phyloP scores from a whole-genome alignment of 2,888 invertebrate species.

The Siphlonurus alternatus region DNA sequence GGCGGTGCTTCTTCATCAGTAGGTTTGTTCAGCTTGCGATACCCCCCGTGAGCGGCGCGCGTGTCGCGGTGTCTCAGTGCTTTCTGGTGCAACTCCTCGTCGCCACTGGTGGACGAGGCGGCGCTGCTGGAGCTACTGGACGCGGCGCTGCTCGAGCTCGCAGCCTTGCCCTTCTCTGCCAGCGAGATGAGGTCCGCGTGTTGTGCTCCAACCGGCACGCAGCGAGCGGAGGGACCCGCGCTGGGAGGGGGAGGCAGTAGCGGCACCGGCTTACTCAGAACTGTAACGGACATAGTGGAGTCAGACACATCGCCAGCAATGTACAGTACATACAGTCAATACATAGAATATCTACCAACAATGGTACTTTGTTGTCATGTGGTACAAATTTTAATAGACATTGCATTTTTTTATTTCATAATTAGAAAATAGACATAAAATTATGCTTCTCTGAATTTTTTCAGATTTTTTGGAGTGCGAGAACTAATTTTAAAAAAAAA shows the following conservation, averaged over 20 bases:
- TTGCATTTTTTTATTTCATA: too few species aligned
- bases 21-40: background rate
- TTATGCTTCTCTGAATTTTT: too few species aligned
- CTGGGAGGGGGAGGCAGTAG: background rate
- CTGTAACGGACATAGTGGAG: background rate
- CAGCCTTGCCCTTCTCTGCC: slow-evolving; percentile 33
- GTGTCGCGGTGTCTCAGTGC: background rate
- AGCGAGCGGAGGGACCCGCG: background rate
- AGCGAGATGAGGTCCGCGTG: slow-evolving; percentile 29
- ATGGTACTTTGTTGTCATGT: too few species aligned
- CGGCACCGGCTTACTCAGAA: background rate
- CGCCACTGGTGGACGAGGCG: slow-evolving; percentile 19
- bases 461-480: too few species aligned
- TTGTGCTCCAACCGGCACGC: background rate
- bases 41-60: background rate
- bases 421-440: too few species aligned
- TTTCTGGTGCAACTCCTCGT: slow-evolving; percentile 15
- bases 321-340: background rate
- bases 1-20: background rate
- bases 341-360: too few species aligned
- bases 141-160: slow-evolving; percentile 22
- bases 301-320: background rate
- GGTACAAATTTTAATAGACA: too few species aligned
- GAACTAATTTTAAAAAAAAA: too few species aligned
- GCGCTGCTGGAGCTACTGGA: slow-evolving; percentile 36